Base-by-base conservation (phyloP, 1,140 invertebrate species). In the Agraylea sexmaculata region DNA sequence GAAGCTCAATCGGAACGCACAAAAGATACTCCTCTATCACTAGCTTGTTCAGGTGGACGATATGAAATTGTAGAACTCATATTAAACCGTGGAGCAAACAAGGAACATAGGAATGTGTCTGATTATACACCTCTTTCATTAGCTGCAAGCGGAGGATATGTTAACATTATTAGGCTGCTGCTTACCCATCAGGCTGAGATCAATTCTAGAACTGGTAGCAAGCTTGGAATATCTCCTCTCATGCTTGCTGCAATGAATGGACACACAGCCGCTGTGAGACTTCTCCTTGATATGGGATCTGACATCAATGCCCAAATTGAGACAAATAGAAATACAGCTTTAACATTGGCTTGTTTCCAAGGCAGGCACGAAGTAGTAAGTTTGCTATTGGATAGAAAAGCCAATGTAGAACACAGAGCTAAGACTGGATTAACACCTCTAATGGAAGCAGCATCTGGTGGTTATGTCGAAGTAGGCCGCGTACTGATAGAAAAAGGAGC, bases 211-310 rank as follows among this genome's bases (percentile, higher is more conserved):
- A 96, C 91, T 30, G 91, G 91, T 20, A 93, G 87, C 33, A 98
- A 98, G 64, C 68, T 98, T 25, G 94, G 94, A 32, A 99, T 99
- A 52, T 98, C 94, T 1, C 96, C 96, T 2, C 69, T 99, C 15
- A 99, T 99, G 96, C 64, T 99, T 50, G 94, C 96, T 15, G 92
- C 96, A 5, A 99, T 99, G 95, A 99, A 99, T 76, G 95, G 95
- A 0, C 95, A 99, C 66, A 90, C 34, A 65, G 80, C 83, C 38
- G 85, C 86, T 34, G 86, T 88, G 10, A 82, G 84, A 54, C 66
- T 99, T 33, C 69, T 99, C 12, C 66, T 99, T 34, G 94, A 99
- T 59, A 93, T 90, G 80, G 94, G 94, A 38, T 94, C 90, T 58
- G 96, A 99, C 62, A 99, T 99, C 45, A 99, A 99, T 73, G 94